phyloP scores from a whole-genome alignment of 1,140 invertebrate species.

The Macrobrachium nipponense region DNA sequence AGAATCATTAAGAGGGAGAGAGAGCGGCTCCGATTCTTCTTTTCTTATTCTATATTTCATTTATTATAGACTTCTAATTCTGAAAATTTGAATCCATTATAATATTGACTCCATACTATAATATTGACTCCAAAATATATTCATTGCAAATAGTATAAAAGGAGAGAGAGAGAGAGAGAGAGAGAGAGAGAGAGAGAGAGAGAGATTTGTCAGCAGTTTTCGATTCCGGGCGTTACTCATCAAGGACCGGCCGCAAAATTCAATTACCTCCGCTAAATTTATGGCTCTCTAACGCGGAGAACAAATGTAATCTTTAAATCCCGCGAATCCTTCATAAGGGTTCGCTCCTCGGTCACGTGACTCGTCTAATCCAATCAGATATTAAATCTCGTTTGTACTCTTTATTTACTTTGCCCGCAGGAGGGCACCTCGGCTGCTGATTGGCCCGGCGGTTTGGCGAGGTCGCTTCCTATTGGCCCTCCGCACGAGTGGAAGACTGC shows the following conservation, averaged over 20 bases:
- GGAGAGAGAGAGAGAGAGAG: too few species aligned
- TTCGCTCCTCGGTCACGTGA: constrained; percentile 42
- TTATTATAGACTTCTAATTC: too few species aligned
- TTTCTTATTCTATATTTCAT: too few species aligned
- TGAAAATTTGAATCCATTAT: too few species aligned
- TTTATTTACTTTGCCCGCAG: constrained; percentile 56
- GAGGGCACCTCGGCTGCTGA: constrained; percentile 25
- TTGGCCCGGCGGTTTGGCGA: constrained; percentile 31
- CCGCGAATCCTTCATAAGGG: constrained; percentile 23
- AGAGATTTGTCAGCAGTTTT: constrained; percentile 17
- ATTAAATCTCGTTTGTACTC: constrained; percentile 62
- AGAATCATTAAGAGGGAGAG: too few species aligned
- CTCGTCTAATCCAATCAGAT: constrained; percentile 59
- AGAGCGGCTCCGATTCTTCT: too few species aligned
- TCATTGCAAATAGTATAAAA: too few species aligned
- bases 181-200: not conserved
- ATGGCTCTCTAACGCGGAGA: constrained; percentile 49
- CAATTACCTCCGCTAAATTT: constrained; percentile 52
- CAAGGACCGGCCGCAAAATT: constrained; percentile 38
- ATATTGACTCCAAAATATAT: too few species aligned
- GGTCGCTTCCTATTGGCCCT: constrained; percentile 22
- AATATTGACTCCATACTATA: too few species aligned
- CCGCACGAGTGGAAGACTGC: constrained; percentile 40
- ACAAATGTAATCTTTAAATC: constrained; percentile 60
- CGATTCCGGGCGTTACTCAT: constrained; percentile 37